Conservation (phyloP, 1,140 invertebrate species). For the Laupala kohalensis region DNA sequence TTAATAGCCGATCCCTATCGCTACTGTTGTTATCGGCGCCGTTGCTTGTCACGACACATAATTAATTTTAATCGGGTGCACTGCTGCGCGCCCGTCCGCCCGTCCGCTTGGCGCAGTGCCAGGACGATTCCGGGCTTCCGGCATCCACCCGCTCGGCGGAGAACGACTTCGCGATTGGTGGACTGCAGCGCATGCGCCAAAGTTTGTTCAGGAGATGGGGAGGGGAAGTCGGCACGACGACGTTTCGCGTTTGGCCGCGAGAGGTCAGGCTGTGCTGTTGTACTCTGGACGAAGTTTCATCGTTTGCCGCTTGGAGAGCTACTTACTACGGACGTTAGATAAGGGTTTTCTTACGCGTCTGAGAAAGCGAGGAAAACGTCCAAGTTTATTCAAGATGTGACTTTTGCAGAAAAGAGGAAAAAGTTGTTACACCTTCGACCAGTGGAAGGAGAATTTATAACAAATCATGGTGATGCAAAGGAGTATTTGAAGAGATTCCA, state of each 20-base stretch:
- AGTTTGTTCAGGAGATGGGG: too few species aligned
- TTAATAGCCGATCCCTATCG: slow-evolving; percentile 6
- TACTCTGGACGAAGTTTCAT: background rate
- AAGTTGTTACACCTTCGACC: too few species aligned
- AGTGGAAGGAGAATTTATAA: too few species aligned
- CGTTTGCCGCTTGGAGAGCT: background rate
- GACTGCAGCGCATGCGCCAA: background rate
- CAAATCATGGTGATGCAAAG: too few species aligned
- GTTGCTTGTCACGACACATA: slow-evolving; percentile 9
- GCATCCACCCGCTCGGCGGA: background rate
- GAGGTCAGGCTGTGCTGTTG: background rate
- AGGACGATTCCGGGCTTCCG: slow-evolving; percentile 4
- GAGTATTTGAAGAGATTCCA: too few species aligned
- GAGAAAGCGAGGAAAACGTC: too few species aligned
- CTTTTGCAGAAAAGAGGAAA: too few species aligned
- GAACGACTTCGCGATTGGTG: background rate
- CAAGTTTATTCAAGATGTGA: too few species aligned
- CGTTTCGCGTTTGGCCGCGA: background rate
- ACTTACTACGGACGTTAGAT: background rate
- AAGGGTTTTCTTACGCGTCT: too few species aligned
- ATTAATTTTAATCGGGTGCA: slow-evolving; percentile 12
- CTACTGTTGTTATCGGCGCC: slow-evolving; percentile 7
- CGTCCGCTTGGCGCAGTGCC: background rate
- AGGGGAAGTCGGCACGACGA: too few species aligned
- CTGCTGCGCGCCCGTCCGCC: background rate